Evolutionary conservation across 1,140 invertebrate genomes (phyloP).

Genomic region (Episyrphus balteatus): DNA sequence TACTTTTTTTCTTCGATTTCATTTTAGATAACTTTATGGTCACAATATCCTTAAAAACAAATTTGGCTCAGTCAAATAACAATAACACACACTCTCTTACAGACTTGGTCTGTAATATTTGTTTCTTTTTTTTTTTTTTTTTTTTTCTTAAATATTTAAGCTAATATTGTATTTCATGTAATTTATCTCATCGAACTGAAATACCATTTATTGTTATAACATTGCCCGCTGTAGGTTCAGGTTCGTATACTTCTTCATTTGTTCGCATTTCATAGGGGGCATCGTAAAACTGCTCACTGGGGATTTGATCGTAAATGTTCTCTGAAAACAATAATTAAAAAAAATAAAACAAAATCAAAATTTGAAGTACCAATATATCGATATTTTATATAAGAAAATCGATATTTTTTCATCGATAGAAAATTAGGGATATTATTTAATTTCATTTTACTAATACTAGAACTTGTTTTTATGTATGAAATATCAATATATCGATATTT

Average conservation of each 20-base stretch:
- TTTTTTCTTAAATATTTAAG: background rate
- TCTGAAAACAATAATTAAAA: slow-evolving; percentile 13
- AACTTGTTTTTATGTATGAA: too few species aligned
- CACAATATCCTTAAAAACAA: too few species aligned
- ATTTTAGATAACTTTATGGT: too few species aligned
- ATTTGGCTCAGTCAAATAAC: too few species aligned
- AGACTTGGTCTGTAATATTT: background rate
- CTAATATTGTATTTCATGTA: background rate
- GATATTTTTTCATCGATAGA: too few species aligned
- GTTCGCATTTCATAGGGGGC: slow-evolving; percentile 48
- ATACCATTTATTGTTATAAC: slow-evolving; percentile 63
- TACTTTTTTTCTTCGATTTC: too few species aligned
- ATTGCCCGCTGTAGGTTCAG: slow-evolving; percentile 51
- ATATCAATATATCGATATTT: too few species aligned
- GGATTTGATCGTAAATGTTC: slow-evolving; percentile 37
- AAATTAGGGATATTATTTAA: too few species aligned
- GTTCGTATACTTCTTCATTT: slow-evolving; percentile 57
- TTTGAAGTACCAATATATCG: background rate
- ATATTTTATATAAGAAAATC: background rate
- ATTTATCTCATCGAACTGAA: slow-evolving; percentile 45
- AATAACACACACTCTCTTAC: too few species aligned
- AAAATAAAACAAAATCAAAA: background rate
- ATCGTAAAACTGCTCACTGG: slow-evolving; percentile 38
- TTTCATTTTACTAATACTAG: too few species aligned
- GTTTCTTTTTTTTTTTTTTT: background rate